Evolutionary conservation across 2,797 vertebrate species (phyloP), one percentile per base, ranked within the genome.

Genomic region (Octomys mimax): DNA sequence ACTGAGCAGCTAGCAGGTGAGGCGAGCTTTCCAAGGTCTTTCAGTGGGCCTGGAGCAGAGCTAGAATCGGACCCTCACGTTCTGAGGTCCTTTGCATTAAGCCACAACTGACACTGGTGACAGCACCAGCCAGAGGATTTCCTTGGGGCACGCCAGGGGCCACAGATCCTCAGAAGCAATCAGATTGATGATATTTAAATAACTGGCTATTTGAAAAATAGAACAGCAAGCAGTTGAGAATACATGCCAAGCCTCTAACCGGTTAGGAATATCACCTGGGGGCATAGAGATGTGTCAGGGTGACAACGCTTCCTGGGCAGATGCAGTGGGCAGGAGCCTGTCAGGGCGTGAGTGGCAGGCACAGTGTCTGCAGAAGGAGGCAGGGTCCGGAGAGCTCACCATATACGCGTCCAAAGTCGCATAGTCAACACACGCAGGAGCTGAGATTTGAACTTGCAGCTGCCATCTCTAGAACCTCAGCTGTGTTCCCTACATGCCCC

Each of bases 201-300:
- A 95, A 54, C 31, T 8, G 80, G 80, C 80, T 91, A 96, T 96
- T 95, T 96, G 96, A 94, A 95, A 97, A 95, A 70, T 82, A 82
- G 6, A 94, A 86, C 73, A 91, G 86, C 93, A 97, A 95, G 81
- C 91, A 82, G 78, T 95, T 80, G 89, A 94, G 91, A 95, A 91
- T 92, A 96, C 97, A 97, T 94, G 96, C 89, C 95, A 96, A 92
- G n/a, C 87, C 73, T 95, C 94, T 96, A 82, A 89, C 85, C 92
- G 87, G 89, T 91, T 95, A 89, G 95, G 87, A 95, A 89, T 52
- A 87, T 89, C 46, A 70, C 94, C 95, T 36, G 54, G 91, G 89
- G 95, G 71, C 91, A 57, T 31, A 61, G 95, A 94, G 96, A 71
- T 96, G 85, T 89, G 94, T 96, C 77, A 87, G 77, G 0, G 1